Conservation (phyloP, 1,140 invertebrate species). For the Archegozetes longisetosus region DNA sequence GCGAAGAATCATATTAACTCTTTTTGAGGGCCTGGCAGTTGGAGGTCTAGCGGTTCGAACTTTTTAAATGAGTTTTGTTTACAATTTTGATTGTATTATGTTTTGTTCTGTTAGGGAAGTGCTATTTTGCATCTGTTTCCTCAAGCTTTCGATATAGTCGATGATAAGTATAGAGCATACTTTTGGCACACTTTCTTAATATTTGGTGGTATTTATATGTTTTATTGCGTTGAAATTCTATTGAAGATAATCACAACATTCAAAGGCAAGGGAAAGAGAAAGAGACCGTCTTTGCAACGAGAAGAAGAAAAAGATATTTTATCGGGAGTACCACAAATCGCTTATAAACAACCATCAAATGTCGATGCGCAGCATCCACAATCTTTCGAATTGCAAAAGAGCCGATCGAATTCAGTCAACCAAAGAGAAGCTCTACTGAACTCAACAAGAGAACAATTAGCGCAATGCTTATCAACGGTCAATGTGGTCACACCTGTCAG, state of each 20-base stretch:
- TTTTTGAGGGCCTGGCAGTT: conserved; percentile 19
- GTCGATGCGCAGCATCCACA: background rate
- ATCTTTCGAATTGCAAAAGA: background rate
- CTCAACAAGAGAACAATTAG: conserved; percentile 8
- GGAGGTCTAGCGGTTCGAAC: conserved; percentile 12
- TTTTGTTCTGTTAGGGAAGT: conserved; percentile 7
- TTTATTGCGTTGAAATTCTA: conserved; percentile 14
- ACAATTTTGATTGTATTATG: background rate
- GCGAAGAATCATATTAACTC: conserved; percentile 16
- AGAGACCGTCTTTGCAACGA: conserved; percentile 1
- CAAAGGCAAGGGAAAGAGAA: background rate
- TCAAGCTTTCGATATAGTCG: conserved; percentile 18
- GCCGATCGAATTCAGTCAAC: background rate
- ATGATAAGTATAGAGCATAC: conserved; percentile 17
- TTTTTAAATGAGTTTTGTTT: background rate
- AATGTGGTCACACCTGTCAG: conserved; percentile 4
- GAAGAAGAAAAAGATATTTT: background rate
- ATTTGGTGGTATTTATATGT: conserved; percentile 19
- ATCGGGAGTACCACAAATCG: background rate
- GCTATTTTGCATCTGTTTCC: conserved; percentile 19
- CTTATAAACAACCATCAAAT: background rate
- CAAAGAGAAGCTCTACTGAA: background rate
- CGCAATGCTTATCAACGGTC: conserved; percentile 10
- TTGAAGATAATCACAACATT: conserved; percentile 12
- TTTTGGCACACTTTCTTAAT: conserved; percentile 19